Percentiles rank a stretch among this genome's conserved stretches.
These are phyloP conservation scores for Puntigrus tetrazona DNA, from an alignment of 2,113 vertebrate genomes.

Conservation along the genomic window DNA sequence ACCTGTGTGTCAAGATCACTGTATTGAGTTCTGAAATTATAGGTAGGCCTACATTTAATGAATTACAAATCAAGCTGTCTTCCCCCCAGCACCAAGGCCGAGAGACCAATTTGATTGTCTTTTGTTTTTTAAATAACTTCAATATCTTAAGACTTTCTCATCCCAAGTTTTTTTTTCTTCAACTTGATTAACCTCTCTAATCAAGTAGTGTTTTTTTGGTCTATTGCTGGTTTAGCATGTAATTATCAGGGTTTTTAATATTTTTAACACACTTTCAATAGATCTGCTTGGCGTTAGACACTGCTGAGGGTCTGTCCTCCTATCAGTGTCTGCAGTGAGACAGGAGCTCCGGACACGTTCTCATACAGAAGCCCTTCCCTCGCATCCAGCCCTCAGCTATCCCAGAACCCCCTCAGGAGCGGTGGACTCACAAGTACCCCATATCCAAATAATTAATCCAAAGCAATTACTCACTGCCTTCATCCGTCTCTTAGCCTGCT, in stretches of 20 bases:
- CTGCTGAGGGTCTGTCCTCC: constrained; percentile 22
- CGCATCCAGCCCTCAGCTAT: constrained; percentile 46
- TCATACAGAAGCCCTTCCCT: constrained; percentile 54
- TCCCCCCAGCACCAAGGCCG: constrained; percentile 9
- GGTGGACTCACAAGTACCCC: constrained; percentile 73
- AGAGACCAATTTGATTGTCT: constrained; percentile 21
- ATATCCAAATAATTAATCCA: constrained; percentile 84
- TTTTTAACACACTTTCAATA: constrained; percentile 49
- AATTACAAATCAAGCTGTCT: constrained; percentile 37
- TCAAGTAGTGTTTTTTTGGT: constrained; percentile 19
- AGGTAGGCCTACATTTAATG: constrained; percentile 13
- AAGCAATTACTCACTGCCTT: constrained; percentile 83
- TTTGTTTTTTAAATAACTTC: constrained; percentile 42
- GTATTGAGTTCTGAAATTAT: neutral
- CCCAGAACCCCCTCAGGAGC: constrained; percentile 74
- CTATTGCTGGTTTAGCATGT: constrained; percentile 26
- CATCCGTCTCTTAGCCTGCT: constrained; percentile 78
- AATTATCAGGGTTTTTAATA: constrained; percentile 40
- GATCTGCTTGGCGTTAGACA: constrained; percentile 30
- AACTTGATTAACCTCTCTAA: constrained; percentile 56
- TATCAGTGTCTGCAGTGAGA: constrained; percentile 52
- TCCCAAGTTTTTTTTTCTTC: neutral
- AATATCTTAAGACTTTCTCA: constrained; percentile 37
- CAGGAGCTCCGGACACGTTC: constrained; percentile 38
- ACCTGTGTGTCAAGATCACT: neutral